Base-by-base conservation (phyloP, 2,888 invertebrate species). In the Axea sp. region DNA sequence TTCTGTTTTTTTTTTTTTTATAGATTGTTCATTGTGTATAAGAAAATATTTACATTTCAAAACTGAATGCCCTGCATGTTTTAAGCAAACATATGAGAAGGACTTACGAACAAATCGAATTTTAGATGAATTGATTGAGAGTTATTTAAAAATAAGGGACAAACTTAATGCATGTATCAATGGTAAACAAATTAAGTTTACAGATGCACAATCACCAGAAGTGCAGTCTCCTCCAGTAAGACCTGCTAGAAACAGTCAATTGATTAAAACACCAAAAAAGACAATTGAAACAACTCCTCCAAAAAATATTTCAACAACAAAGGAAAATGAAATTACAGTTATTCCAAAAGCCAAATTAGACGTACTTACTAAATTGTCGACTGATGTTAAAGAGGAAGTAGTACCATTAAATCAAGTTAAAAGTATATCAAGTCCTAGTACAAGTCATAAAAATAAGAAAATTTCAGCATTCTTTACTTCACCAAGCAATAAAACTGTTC, bases 11-110 rank as follows among this genome's bases (percentile, higher is more conserved):
- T 14, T n/a, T 22, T 41, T 55, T 17, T 39, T 87, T 87, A 65
- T 81, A 90, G 90, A 88, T 83, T 90, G 90, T 77, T 90, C 90
- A 0, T 60, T 89, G 15, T 90, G 90, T 75, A 90, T 90, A 45
- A 83, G 90, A 45, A 88, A 88, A 39, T 89, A 88, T 77, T 83
- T 90, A 69, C 86, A 86, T 68, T 89, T 88, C 73, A 89, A 89
- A 80, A 83, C 87, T 0, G 87, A 88, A 62, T 90, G 90, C 75
- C 90, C 90, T 0, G 81, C 83, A 3, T 90, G 90, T 79, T 89
- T 88, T 62, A 82, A 88, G 76, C 86, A 86, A 73, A 85, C 87
- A 0, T 86, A 86, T 49, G 89, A 89, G 51, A 87, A 87, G 47
- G 88, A 89, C 55, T 82, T 90, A 6, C 82, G 88, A n/a, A 87